Base-by-base conservation (phyloP, 1,140 invertebrate species). In the Aricia agestis region DNA sequence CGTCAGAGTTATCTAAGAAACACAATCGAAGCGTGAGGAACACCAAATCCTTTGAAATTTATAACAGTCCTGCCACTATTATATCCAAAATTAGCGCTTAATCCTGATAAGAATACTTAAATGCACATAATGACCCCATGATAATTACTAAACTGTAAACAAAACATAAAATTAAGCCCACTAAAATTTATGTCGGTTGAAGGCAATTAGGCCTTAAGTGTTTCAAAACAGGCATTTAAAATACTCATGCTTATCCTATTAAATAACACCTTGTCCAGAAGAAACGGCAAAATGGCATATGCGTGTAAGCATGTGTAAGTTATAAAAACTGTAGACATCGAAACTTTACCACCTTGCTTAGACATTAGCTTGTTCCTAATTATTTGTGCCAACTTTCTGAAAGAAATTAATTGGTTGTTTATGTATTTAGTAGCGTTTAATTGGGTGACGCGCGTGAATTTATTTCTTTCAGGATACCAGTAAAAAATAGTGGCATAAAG, bases 401-500 rank as follows among this genome's bases (percentile, higher is more conserved):
- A 25, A 25, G 1, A 25, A 25, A n/a, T n/a, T n/a, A 25, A 25
- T 25, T 3, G 25, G 25, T 25, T 2, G 25, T 25, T 25, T 25
- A 2, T 25, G 25, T 25, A 0, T 25, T 3, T n/a, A n/a, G n/a
- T n/a, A n/a, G n/a, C n/a, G n/a, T n/a, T n/a, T 25, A 25, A 25
- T 25, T 25, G 25, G 25, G 25, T 25, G 25, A 25, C 25, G 25
- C 25, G 3, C 25, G 25, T 25, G 25, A 2, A 1, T 36, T 36
- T 6, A 13, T 13, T 52, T 69, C 5, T 63, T 81, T 17, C 69
- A 92, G 91, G 71, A 92, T 92, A 36, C 85, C 92, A 25, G 84
- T 92, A 70, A 92, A 92, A 72, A 92, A 91, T 70, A 90, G 90
- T 65, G 92, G 92, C 1, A 90, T 92, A 36, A 92, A 92, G 68